A percentile compares a stretch with the other conserved stretches of the same genome.
Evolutionary conservation across 2,797 vertebrate genomes (phyloP).

Genomic region (Clarias pachynema): DNA sequence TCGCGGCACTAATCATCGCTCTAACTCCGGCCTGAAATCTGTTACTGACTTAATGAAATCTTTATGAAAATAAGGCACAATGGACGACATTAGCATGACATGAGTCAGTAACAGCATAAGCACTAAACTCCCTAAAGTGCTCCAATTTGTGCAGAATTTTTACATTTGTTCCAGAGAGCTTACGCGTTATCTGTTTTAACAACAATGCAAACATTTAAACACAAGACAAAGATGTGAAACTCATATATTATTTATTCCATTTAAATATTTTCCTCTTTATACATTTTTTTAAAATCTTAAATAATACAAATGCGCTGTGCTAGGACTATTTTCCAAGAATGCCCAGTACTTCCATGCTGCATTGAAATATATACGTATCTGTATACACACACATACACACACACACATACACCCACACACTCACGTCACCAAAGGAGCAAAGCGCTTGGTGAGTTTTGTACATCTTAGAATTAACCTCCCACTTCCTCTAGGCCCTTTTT

Average conservation of each 20-base stretch:
- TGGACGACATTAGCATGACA: neutral
- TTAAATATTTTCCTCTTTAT: conserved; percentile 82
- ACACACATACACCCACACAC: conserved; percentile 42
- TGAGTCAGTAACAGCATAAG: neutral
- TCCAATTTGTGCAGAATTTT: neutral
- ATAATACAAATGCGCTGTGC: conserved; percentile 84
- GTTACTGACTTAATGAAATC: conserved; percentile 12
- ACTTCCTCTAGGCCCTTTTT: conserved; percentile 60
- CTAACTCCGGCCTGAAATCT: conserved; percentile 8
- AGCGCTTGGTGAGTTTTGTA: conserved; percentile 66
- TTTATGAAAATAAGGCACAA: neutral
- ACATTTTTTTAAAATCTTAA: conserved; percentile 74
- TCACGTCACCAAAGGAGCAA: conserved; percentile 62
- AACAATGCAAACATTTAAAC: neutral
- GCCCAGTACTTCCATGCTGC: conserved; percentile 77
- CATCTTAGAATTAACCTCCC: conserved; percentile 67
- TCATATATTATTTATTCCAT: conserved; percentile 89
- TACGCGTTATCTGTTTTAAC: neutral
- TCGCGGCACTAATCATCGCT: conserved; percentile 10
- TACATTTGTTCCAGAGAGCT: neutral
- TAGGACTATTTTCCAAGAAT: conserved; percentile 79
- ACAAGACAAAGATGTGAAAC: conserved; percentile 64
- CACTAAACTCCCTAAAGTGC: neutral
- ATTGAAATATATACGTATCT: conserved; percentile 70
- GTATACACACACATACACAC: conserved; percentile 57